Evolutionary conservation across 92 coral and sea anemone genomes (phyloP), one percentile per base, ranked within the genome.

Genomic region (Ricordea florida): DNA sequence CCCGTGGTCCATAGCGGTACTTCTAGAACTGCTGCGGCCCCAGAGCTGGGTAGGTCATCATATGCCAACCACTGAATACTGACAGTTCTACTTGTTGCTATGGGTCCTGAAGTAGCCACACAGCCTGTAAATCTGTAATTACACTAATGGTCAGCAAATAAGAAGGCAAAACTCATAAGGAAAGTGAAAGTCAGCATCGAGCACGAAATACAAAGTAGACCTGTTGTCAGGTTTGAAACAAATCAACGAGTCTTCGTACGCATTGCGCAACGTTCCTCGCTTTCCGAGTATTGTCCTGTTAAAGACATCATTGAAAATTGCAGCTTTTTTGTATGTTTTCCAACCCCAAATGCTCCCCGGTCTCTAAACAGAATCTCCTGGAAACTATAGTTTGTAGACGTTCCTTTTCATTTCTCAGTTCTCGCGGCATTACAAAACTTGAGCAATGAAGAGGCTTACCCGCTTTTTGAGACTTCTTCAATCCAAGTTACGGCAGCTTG

Each of bases 1-100:
- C 96, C 96, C 25, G 96, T 71, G 3, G 96, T 90, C 84, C 87
- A 90, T 5, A 85, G 37, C 4, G 89, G 88, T 43, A 90, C 43
- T n/a, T 30, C 47, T 2, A 29, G 61, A 2, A 69, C 51, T 25
- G 88, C 89, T 15, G 76, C 72, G 35, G 76, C 38, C 1, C 79
- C 78, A 14, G 49, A 29, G 8, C 62, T 22, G 18, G 87, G 81
- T 3, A 28, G 15, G 11, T 58, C 68, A 4, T 27, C 29, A 59
- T 73, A 81, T 13, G 96, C 96, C 53, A 90, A 36, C 96, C 96
- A 90, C 24, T 45, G 72, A 4, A 60, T 13, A 13, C 18, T 13
- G 55, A 36, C 32, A 66, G 5, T 13, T 13, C 74, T 34, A 27
- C 46, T 21, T 32, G 21, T 3, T n/a, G 17, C 6, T 10, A 21